A percentile compares a stretch with the other conserved stretches of the same genome.
phyloP scores from a whole-genome alignment of 1,140 invertebrate species.

The Micrasema longulum region DNA sequence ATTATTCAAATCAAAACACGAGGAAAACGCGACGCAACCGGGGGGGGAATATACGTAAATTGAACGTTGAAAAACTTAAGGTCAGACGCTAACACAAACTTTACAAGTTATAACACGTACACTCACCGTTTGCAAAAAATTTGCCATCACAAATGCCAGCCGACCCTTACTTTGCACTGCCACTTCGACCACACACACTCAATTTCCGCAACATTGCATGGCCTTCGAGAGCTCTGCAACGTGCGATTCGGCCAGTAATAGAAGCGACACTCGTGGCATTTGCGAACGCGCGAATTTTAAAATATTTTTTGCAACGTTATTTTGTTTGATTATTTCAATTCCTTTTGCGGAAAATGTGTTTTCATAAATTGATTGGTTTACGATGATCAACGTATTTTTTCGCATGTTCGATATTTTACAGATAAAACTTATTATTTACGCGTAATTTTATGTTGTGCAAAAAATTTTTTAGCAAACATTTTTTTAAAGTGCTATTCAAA shows the following conservation, averaged over 20 bases:
- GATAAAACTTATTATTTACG: no score
- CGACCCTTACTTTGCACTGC: constrained; percentile 71
- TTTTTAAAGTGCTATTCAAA: no score
- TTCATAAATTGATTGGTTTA: no score
- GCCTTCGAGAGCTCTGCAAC: constrained; percentile 70
- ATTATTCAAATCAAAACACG: constrained; percentile 22
- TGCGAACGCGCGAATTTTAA: constrained; percentile 52
- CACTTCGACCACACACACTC: constrained; percentile 69
- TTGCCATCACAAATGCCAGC: constrained; percentile 70
- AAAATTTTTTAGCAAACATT: no score
- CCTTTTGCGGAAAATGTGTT: background rate
- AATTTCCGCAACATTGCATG: constrained; percentile 70
- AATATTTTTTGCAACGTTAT: constrained; percentile 25
- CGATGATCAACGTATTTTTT: no score
- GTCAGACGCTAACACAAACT: constrained; percentile 63
- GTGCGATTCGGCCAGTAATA: constrained; percentile 68
- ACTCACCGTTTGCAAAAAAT: constrained; percentile 70
- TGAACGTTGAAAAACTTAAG: constrained; percentile 59
- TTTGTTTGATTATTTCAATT: background rate
- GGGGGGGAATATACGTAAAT: constrained; percentile 57
- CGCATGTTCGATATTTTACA: no score
- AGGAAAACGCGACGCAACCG: constrained; percentile 3
- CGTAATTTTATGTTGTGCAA: no score
- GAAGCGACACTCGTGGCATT: constrained; percentile 62
- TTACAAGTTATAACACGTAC: constrained; percentile 56